phyloP scores from a whole-genome alignment of 2,888 invertebrate genomes.

The Melinopterus prodromus region DNA sequence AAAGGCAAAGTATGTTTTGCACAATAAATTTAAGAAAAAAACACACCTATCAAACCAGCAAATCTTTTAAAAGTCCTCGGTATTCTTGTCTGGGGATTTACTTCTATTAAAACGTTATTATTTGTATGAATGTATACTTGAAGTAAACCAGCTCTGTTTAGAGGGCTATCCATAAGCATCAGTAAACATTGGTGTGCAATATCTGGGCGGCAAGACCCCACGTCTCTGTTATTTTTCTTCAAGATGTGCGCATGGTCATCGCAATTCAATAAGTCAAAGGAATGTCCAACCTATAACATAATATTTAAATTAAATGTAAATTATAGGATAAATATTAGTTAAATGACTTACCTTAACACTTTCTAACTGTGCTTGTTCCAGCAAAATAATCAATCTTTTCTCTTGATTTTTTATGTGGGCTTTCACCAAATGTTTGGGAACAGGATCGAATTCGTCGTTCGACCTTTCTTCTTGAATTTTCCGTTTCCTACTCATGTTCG shows the following conservation, averaged over 20 bases:
- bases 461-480: constrained; percentile 63
- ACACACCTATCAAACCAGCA: constrained; percentile 91
- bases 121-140: constrained; percentile 94
- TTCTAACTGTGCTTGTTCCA: constrained; percentile 95
- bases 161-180: constrained; percentile 97
- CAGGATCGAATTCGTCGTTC: constrained; percentile 81
- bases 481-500: constrained; percentile 65
- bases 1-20: constrained; percentile 29
- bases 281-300: constrained; percentile 76
- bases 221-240: constrained; percentile 86
- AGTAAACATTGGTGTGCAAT: constrained; percentile 97
- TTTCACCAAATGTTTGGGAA: constrained; percentile 80
- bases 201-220: constrained; percentile 92
- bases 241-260: constrained; percentile 90
- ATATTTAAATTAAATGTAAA: constrained; percentile 9
- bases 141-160: constrained; percentile 94
- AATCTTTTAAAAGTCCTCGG: constrained; percentile 97
- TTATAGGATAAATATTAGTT: not conserved
- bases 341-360: constrained; percentile 85
- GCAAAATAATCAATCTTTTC: constrained; percentile 89
- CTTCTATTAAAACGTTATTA: constrained; percentile 92
- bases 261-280: constrained; percentile 91
- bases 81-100: constrained; percentile 96
- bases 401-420: constrained; percentile 83
- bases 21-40: constrained; percentile 24